These are phyloP conservation scores for Triplophysa tibetana DNA, from an alignment of 2,113 vertebrate species.

Conservation along the genomic window DNA sequence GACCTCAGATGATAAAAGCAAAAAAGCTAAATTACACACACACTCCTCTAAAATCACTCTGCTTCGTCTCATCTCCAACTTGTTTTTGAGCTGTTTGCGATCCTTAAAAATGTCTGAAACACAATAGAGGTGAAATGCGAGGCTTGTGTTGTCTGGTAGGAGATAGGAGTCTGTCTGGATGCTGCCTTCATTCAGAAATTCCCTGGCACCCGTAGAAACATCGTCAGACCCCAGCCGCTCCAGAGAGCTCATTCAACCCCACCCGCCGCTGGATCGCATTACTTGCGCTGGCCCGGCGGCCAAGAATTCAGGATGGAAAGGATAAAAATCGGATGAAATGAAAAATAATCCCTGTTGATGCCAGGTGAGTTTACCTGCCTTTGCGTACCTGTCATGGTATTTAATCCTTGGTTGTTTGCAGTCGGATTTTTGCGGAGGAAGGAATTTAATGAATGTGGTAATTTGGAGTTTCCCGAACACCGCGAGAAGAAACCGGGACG, in stretches of 20 bases:
- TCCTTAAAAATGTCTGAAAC: slow-evolving; percentile 64
- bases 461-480: slow-evolving; percentile 33
- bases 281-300: slow-evolving; percentile 8
- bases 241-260: slow-evolving; percentile 36
- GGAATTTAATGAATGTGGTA: slow-evolving; percentile 34
- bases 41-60: slow-evolving; percentile 19
- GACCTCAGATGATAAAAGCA: background rate
- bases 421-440: slow-evolving; percentile 24
- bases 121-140: slow-evolving; percentile 65
- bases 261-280: slow-evolving; percentile 6
- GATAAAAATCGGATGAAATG: slow-evolving; percentile 41
- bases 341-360: slow-evolving; percentile 36
- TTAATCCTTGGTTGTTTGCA: slow-evolving; percentile 33
- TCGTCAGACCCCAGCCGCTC: slow-evolving; percentile 33
- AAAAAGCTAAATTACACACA: background rate
- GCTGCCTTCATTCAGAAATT: slow-evolving; percentile 56
- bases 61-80: slow-evolving; percentile 38
- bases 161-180: slow-evolving; percentile 67
- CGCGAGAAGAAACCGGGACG: background rate
- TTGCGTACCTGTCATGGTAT: slow-evolving; percentile 29
- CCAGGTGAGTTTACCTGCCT: slow-evolving; percentile 36
- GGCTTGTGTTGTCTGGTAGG: slow-evolving; percentile 70
- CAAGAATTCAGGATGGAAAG: slow-evolving; percentile 41
- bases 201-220: slow-evolving; percentile 41
- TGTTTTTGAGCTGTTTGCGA: slow-evolving; percentile 54